Evolutionary conservation across 2,888 invertebrate species (phyloP).

Genomic region (Cephus pygmeus): DNA sequence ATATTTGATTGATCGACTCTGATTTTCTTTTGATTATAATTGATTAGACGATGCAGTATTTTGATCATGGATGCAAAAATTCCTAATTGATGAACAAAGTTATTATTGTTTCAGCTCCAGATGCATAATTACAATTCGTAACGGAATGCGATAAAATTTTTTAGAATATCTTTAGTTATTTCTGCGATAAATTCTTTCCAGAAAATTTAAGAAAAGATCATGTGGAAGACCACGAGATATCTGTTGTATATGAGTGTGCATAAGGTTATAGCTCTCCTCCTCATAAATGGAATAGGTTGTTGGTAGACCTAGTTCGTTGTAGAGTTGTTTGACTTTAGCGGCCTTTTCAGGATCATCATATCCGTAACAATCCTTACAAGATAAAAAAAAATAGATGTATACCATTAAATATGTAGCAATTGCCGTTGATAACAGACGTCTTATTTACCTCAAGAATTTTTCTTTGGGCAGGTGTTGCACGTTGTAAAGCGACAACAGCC

Average conservation of each 20-base stretch:
- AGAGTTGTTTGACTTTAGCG: constrained; percentile 78
- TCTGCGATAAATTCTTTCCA: constrained; percentile 84
- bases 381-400: not conserved
- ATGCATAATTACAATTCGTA: not conserved
- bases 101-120: not conserved
- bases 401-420: not conserved
- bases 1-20: not conserved
- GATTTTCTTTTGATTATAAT: not conserved
- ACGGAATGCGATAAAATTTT: not conserved
- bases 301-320: constrained; percentile 80
- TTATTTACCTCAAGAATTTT: constrained; percentile 73
- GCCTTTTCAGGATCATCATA: constrained; percentile 74
- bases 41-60: not conserved
- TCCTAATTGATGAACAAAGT: not conserved
- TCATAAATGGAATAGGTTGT: constrained; percentile 84
- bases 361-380: constrained; percentile 77
- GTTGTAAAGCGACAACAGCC: constrained; percentile 87
- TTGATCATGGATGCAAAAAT: not conserved
- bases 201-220: constrained; percentile 82
- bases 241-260: constrained; percentile 86
- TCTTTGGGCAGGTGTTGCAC: constrained; percentile 77
- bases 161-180: constrained; percentile 67
- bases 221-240: constrained; percentile 85
- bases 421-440: not conserved
- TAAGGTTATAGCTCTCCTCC: constrained; percentile 84